A percentile compares a stretch with the other conserved stretches of the same genome.
These are phyloP conservation scores for Neoaliturus tenellus DNA, from an alignment of 2,888 invertebrate genomes.

Conservation along the genomic window DNA sequence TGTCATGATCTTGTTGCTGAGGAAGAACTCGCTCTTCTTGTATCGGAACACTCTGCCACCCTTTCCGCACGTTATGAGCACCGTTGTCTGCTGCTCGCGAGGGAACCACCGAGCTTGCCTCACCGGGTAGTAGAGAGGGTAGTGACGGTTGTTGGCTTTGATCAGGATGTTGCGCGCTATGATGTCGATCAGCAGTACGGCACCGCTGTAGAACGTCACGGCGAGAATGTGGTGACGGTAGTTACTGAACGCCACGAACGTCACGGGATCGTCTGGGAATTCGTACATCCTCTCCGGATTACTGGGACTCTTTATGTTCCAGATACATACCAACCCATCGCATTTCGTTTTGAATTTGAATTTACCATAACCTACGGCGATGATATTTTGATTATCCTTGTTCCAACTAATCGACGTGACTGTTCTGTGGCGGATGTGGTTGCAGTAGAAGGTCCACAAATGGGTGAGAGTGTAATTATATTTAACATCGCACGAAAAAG, in stretches of 20 bases:
- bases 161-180: constrained; percentile 75
- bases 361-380: constrained; percentile 86
- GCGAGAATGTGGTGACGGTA: constrained; percentile 83
- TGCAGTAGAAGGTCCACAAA: constrained; percentile 81
- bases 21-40: constrained; percentile 32
- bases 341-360: constrained; percentile 76
- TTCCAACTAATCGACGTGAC: constrained; percentile 82
- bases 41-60: constrained; percentile 58
- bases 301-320: constrained; percentile 86
- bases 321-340: constrained; percentile 82
- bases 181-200: constrained; percentile 83
- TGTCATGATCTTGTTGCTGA: constrained; percentile 35
- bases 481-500: constrained; percentile 78
- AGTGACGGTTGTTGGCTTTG: constrained; percentile 73
- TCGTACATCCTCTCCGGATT: constrained; percentile 83
- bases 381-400: constrained; percentile 79
- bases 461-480: constrained; percentile 81
- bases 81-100: constrained; percentile 22
- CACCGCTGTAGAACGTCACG: constrained; percentile 85
- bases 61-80: constrained; percentile 60
- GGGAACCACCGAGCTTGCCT: constrained; percentile 81
- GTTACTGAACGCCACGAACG: constrained; percentile 82
- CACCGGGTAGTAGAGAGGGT: constrained; percentile 77
- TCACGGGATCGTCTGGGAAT: constrained; percentile 78
- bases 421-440: constrained; percentile 74